phyloP scores from a whole-genome alignment of 2,113 vertebrate species.

The Tricholaema leucomelas region DNA sequence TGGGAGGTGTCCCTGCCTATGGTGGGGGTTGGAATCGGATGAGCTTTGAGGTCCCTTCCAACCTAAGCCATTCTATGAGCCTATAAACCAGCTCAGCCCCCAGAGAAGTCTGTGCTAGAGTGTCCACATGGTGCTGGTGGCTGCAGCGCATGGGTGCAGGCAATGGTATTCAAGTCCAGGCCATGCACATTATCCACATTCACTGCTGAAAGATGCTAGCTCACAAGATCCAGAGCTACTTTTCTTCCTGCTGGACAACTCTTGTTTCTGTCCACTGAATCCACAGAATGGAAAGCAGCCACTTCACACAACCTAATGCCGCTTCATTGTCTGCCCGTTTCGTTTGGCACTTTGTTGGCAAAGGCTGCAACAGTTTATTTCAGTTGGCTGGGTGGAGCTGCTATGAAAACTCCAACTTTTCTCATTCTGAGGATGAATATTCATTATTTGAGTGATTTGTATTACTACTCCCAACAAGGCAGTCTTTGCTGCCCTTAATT shows the following conservation, averaged over 20 bases:
- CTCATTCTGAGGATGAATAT: conserved; percentile 70
- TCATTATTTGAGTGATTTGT: conserved; percentile 71
- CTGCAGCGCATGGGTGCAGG: fast-evolving
- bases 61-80: too few relatives aligned
- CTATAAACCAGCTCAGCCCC: neutral
- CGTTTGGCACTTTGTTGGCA: conserved; percentile 62
- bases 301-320: neutral
- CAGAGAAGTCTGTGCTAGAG: neutral
- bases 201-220: neutral
- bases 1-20: too few relatives aligned
- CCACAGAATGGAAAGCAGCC: conserved; percentile 28
- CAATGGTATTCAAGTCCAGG: neutral
- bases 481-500: conserved; percentile 54
- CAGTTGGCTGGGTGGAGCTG: conserved; percentile 69
- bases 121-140: neutral
- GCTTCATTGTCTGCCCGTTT: conserved; percentile 50
- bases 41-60: too few relatives aligned
- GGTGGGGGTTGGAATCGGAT: too few relatives aligned
- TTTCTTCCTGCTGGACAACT: neutral
- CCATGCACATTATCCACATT: neutral
- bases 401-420: conserved; percentile 65
- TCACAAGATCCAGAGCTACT: neutral
- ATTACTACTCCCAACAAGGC: too few relatives aligned
- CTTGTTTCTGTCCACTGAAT: neutral
- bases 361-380: conserved; percentile 67